These are phyloP conservation scores for Whitmania pigra DNA, from an alignment of 1,140 invertebrate genomes.

Conservation along the genomic window DNA sequence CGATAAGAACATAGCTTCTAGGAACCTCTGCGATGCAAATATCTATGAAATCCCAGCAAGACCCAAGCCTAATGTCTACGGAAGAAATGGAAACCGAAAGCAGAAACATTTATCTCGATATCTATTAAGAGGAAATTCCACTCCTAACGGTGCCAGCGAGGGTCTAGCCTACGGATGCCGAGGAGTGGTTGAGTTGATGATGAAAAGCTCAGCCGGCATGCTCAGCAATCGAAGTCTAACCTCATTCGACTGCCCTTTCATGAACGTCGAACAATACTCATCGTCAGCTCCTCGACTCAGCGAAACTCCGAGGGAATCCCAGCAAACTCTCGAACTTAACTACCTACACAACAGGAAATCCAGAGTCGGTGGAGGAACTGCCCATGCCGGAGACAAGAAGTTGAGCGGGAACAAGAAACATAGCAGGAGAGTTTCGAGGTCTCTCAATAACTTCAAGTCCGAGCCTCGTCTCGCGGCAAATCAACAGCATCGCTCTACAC, in stretches of 20 bases:
- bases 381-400: neutral
- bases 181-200: neutral
- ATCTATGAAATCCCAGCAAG: neutral
- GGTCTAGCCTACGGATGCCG: neutral
- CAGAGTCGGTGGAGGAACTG: neutral
- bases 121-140: neutral
- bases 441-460: constrained; percentile 4
- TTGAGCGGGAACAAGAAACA: neutral
- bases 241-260: neutral
- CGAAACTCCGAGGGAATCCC: neutral
- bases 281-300: neutral
- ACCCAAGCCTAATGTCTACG: neutral
- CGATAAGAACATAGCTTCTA: neutral
- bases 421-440: neutral
- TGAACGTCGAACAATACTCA: neutral
- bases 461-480: neutral
- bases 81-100: constrained; percentile 2
- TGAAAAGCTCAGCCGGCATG: constrained; percentile 4
- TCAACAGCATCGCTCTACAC: neutral
- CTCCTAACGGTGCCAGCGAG: neutral
- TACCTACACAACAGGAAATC: neutral
- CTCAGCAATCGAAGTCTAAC: neutral
- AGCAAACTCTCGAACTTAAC: neutral
- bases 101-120: neutral
- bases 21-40: neutral